phyloP scores from a whole-genome alignment of 2,888 invertebrate species.

The Dynastes grantii region DNA sequence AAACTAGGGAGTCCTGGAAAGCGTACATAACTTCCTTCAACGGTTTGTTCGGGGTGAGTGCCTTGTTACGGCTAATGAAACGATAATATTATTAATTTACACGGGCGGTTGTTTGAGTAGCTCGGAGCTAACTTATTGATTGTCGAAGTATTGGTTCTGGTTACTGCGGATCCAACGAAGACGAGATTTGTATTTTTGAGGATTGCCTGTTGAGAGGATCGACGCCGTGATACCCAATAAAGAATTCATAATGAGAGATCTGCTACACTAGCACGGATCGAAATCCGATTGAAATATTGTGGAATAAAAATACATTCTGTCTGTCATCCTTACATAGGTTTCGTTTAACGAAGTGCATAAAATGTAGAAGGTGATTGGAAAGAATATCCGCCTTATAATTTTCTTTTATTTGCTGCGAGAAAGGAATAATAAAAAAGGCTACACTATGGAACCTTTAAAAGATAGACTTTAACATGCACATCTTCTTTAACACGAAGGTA shows the following conservation, averaged over 20 bases:
- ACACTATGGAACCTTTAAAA: too few relatives aligned
- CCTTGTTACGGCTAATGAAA: constrained; percentile 44
- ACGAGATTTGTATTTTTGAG: constrained; percentile 8
- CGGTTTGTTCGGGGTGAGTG: not conserved
- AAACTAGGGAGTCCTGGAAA: not conserved
- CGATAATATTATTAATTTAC: constrained; percentile 48
- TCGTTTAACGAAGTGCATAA: too few relatives aligned
- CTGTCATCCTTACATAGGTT: too few relatives aligned
- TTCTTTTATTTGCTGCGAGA: too few relatives aligned
- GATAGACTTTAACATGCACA: too few relatives aligned
- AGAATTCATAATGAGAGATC: not conserved
- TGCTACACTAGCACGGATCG: not conserved
- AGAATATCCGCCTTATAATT: too few relatives aligned
- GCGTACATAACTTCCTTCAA: not conserved
- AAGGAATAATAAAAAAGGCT: too few relatives aligned
- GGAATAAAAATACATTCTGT: not conserved
- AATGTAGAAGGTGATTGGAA: too few relatives aligned
- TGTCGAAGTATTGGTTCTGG: not conserved
- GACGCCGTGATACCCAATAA: not conserved
- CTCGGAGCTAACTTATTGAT: constrained; percentile 27
- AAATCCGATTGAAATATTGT: not conserved
- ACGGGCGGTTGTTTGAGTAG: constrained; percentile 27
- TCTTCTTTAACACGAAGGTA: too few relatives aligned
- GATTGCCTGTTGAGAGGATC: not conserved
- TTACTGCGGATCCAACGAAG: not conserved